Evolutionary conservation across 2,113 vertebrate species (phyloP).

Genomic region (Perognathus longimembris): DNA sequence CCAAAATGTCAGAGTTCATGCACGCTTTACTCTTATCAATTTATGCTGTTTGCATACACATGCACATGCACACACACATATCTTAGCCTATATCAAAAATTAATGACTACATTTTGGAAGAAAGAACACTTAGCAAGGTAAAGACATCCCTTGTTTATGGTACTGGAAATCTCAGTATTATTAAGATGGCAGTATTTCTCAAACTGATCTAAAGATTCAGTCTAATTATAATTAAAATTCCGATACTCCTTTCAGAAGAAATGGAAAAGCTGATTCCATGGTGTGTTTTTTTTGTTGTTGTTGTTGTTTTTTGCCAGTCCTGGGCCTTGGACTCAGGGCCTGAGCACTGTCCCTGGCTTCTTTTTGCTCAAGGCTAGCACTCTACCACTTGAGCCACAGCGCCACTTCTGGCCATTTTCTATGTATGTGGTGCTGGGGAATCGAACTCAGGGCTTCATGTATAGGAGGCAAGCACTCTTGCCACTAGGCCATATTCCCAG

Average conservation of each 20-base stretch:
- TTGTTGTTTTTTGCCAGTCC: too few species aligned
- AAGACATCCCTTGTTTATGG: background rate
- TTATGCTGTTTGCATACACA: background rate
- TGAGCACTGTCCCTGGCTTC: too few species aligned
- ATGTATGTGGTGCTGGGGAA: too few species aligned
- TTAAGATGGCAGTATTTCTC: background rate
- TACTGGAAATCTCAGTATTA: background rate
- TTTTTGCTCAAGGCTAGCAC: too few species aligned
- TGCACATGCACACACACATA: background rate
- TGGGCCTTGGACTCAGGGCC: too few species aligned
- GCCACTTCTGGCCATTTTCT: too few species aligned
- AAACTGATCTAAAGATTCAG: background rate
- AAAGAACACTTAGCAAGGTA: background rate
- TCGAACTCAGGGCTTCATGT: too few species aligned
- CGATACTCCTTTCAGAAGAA: background rate
- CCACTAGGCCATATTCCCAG: too few species aligned
- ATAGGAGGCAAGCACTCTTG: too few species aligned
- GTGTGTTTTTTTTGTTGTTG: too few species aligned
- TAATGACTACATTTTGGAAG: background rate
- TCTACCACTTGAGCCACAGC: too few species aligned
- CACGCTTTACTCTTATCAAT: conserved; percentile 6
- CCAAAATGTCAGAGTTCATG: background rate
- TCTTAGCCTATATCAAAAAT: too few species aligned
- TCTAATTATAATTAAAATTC: background rate
- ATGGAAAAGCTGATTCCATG: background rate